Conservation (phyloP, 2,888 invertebrate species). For the Tiliacea aurago region DNA sequence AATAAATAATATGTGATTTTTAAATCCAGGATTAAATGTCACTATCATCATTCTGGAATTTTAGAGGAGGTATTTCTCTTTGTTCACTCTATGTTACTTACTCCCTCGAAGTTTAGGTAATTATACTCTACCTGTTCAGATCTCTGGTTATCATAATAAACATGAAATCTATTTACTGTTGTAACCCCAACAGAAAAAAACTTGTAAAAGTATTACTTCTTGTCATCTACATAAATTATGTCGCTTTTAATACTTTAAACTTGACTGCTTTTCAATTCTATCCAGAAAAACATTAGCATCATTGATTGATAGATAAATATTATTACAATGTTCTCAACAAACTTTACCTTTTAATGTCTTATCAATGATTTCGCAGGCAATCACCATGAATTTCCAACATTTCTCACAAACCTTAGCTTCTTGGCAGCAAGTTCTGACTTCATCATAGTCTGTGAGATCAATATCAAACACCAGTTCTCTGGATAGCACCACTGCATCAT, state of each 20-base stretch:
- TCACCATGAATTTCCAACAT: conserved; percentile 99
- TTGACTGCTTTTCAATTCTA: background rate
- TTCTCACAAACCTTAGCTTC: conserved; percentile 97
- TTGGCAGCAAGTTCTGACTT: conserved; percentile 97
- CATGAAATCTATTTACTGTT: background rate
- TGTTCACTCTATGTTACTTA: too few relatives aligned
- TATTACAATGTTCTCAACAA: background rate
- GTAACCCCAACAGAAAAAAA: background rate
- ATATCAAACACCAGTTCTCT: conserved; percentile 99
- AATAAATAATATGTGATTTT: too few relatives aligned
- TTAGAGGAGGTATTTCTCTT: too few relatives aligned
- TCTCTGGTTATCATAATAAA: background rate
- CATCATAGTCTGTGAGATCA: conserved; percentile 99
- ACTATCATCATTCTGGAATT: too few relatives aligned
- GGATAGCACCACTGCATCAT: conserved; percentile 89
- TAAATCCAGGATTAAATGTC: too few relatives aligned
- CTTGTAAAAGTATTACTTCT: background rate
- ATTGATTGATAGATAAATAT: background rate
- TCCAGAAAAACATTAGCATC: background rate
- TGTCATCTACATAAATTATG: too few relatives aligned
- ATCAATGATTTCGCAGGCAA: conserved; percentile 98
- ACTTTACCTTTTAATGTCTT: conserved; percentile 93
- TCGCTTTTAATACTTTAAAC: background rate
- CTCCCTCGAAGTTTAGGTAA: too few relatives aligned
- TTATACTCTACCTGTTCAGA: too few relatives aligned